Evolutionary conservation across 2,888 invertebrate genomes (phyloP), one percentile per base, ranked within the genome.

Genomic region (Pycnomerus fuliginosus): DNA sequence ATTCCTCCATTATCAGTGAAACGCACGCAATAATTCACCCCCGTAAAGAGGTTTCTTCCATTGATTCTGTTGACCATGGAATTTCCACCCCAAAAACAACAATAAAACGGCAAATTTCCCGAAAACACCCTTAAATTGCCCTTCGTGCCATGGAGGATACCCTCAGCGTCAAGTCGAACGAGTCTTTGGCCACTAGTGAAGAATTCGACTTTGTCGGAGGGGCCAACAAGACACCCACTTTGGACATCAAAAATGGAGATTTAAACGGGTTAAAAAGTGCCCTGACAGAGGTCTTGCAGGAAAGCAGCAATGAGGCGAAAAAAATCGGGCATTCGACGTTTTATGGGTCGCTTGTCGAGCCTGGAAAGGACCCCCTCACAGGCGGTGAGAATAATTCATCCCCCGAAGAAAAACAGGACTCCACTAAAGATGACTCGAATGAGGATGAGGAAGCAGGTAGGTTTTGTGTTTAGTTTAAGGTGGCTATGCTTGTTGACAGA

Each of bases 381-480:
- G 28, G 67, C 67, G 11, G 56, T n/a, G n/a, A n/a, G n/a, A n/a
- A n/a, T n/a, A n/a, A 61, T 12, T 55, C 67, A 13, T 64, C 74
- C 5, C 73, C 76, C 5, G 64, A 64, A 11, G 89, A 89, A 69
- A 89, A 88, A 62, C 85, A 86, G 56, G 89, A 88, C 65, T 77
- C 80, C 48, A 87, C 87, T 85, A 89, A 89, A 67, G 84, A 87
- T 1, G 82, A 81, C 51, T 84, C 85, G 60, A 87, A 84, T 48
- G 83, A 84, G 37, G 87, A 87, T 62, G 87, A 87, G 76, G 83
- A 61, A 38, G 61, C 55, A 45, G 54, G 53, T 17, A 44, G 47
- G 12, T 83, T 83, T 70, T 64, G 62, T 58, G 44, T 42, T 52
- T 45, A 56, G 61, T 56, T 38, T 35, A 8, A 8, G n/a, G 17